Evolutionary conservation across 2,888 invertebrate species (phyloP), one percentile per base, ranked within the genome.

Genomic region (Macrophya annulata): DNA sequence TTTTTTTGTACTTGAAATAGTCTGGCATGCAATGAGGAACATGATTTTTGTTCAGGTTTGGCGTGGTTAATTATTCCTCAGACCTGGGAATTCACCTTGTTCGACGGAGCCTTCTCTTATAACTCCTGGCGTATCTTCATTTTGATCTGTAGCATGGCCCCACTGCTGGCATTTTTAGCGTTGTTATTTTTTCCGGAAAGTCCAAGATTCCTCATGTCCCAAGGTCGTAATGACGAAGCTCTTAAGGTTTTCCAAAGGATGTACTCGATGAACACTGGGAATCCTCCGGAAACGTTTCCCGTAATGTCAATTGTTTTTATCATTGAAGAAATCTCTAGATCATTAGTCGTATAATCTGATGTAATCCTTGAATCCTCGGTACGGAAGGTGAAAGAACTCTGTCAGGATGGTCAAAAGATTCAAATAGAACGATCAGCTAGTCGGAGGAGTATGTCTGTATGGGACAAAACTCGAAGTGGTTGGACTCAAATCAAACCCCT

Each of bases 51-150:
- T 86, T 17, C 48, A 83, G 83, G 45, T 68, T 71, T 83, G 62
- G 76, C 48, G 43, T 84, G 85, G 87, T 79, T 84, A 55, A 85
- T 87, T 51, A 86, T 87, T n/a, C 86, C 87, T 10, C 77, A 85
- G 79, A 40, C 71, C 12, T 82, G 86, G 43, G 68, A 81, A n/a
- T 74, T 86, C 62, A 77, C 86, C 77, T 77, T 87, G 15, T 85
- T 86, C 85, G 79, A 62, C 17, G 84, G 84, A 51, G 55, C 72
- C 10, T 65, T 84, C 10, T 93, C 90, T 84, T 82, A 93, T 4
- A 92, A 92, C 45, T 90, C 93, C 0, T 94, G 93, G 94, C 93
- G 93, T 85, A 89, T 94, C 55, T 94, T 92, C 85, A 87, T 93
- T 4, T 93, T 92, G 74, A 89, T 91, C 0, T 92, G 91, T 86